Evolutionary conservation across 1,140 invertebrate genomes (phyloP), one percentile per base, ranked within the genome.

Genomic region (Danaus plexippus): DNA sequence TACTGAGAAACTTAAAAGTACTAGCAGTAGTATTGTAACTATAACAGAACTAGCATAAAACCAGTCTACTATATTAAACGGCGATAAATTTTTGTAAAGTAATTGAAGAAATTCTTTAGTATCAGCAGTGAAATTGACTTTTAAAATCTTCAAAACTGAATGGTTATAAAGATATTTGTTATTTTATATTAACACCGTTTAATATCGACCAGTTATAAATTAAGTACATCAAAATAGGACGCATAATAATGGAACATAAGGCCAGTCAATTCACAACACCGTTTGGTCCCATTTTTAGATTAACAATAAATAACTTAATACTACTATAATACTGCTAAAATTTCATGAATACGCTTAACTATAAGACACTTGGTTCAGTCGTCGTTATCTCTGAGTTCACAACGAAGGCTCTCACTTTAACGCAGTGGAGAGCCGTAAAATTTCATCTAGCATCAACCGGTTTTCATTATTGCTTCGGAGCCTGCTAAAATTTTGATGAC

Each of bases 321-420:
- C 67, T 75, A 61, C 42, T 11, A 72, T 84, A 86, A 86, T 86
- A 86, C 83, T 85, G 83, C 66, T 78, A 61, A 77, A 49, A 74
- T 77, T 75, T 65, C 61, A 52, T 54, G 60, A 73, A 71, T 72
- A 74, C 69, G 70, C 60, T 55, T 48, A 56, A 60, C 55, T 71
- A 69, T 66, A 74, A 72, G 72, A 79, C 75, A 76, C 73, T 64
- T 70, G 41, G 69, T 56, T 84, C 81, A 82, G 78, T 85, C 81
- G 62, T 57, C 50, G 57, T 48, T 57, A 60, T 54, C 45, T 57
- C 32, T 54, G 48, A 62, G 41, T 66, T 46, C 55, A 51, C 55
- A 47, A 51, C 58, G 13, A 51, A 22, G n/a, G 52, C 52, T 60
- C 44, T 65, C 55, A 63, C 48, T 59, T 10, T 15, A n/a, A 46